Evolutionary conservation across 2,797 vertebrate species (phyloP).

Genomic region (Neosilurus hyrtlii): DNA sequence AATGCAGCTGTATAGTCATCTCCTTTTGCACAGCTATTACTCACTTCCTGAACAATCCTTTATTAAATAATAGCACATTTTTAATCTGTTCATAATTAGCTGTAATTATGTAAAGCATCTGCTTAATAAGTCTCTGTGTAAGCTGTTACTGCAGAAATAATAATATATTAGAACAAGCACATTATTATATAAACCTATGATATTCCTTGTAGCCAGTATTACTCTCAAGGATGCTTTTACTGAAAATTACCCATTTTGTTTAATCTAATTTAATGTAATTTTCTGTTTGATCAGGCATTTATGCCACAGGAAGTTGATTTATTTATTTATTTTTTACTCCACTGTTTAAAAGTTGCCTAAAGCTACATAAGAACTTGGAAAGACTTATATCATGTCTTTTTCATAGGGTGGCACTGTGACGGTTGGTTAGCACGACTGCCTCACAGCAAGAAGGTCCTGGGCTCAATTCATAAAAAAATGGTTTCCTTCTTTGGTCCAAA

Average conservation of each 20-base stretch:
- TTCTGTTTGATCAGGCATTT: too few species aligned
- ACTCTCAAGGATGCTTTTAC: background rate
- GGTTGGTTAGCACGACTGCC: too few species aligned
- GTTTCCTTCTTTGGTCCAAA: too few species aligned
- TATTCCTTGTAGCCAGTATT: background rate
- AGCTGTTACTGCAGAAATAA: background rate
- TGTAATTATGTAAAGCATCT: background rate
- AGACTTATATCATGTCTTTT: background rate
- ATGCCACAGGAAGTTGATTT: background rate
- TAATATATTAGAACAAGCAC: background rate
- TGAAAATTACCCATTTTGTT: background rate
- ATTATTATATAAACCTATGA: background rate
- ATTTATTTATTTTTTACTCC: background rate
- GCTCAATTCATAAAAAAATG: too few species aligned
- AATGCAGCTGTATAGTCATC: background rate
- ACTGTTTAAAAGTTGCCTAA: background rate
- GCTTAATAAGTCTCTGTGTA: background rate
- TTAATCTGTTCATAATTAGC: background rate
- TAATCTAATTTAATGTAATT: background rate
- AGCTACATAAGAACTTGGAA: background rate
- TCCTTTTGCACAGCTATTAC: background rate
- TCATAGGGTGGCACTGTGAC: background rate
- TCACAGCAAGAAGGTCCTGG: too few species aligned
- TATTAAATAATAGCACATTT: background rate
- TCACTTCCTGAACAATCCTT: background rate